Evolutionary conservation across 2,888 invertebrate species (phyloP), one percentile per base, ranked within the genome.

Genomic region (Ptycholaimellus sp.): DNA sequence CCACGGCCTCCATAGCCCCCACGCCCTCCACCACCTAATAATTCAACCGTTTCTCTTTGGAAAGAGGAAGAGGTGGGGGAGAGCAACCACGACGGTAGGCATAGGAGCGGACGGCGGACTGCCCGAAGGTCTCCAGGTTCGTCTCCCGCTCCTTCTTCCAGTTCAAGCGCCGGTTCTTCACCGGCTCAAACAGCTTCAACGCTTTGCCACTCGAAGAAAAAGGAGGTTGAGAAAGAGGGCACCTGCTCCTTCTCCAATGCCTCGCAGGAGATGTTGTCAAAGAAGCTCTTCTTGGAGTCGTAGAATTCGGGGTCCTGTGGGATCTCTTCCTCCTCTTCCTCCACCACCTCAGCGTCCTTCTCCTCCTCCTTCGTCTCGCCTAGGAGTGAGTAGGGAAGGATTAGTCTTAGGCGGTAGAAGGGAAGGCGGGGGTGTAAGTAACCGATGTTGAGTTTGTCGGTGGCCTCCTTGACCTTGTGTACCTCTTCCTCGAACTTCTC

Each of bases 191-290:
- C 13, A 38, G 14, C 11, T 18, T 38, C 13, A 16, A 40, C 16
- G n/a, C 28, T 14, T 35, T n/a, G n/a, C n/a, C n/a, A n/a, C n/a
- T n/a, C n/a, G n/a, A n/a, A 23, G 35, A 35, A 35, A 25, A 27
- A 25, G 14, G 25, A n/a, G 27, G n/a, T 14, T 31, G 6, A 14
- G 17, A 31, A 36, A 16, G 19, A 13, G 14, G 11, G 43, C 46
- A 53, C 54, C 31, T 49, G 51, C 23, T 48, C 49, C 42, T 52
- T 51, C 38, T 54, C 54, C 30, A 52, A 40, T 19, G 93, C 82
- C 60, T 96, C 93, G 60, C 96, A 96, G 49, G 87, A 90, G 57
- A 96, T 96, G 61, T 79, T 83, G 64, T 99, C 96, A 61, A 96
- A 96, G 72, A 96, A 99, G 65, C 83, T 85, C 50, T 72, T 71